Evolutionary conservation across 2,888 invertebrate genomes (phyloP), one percentile per base, ranked within the genome.

Genomic region (Muschampia plurimacula): DNA sequence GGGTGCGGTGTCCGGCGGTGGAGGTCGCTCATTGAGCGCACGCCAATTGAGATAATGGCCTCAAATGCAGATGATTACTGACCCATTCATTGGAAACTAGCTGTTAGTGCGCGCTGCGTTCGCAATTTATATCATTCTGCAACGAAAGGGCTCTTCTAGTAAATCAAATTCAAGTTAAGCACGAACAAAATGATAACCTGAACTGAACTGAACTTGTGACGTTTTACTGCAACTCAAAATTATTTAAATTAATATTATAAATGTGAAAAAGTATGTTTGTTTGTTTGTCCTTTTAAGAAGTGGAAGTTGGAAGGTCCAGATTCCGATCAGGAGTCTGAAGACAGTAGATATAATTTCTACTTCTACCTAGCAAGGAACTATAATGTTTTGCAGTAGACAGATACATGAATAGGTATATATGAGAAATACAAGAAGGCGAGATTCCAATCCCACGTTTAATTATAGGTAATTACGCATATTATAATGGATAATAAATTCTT

Each of bases 41-140:
- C 87, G 90, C 89, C 93, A 93, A 94, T 94, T 93, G 92, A 93
- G 89, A 90, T 93, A 93, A 94, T 93, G 86, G 89, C 86, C 85
- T 87, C 90, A 91, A 92, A 92, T 92, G 92, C 91, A 93, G 86
- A 93, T 92, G 89, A 93, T 93, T 93, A 92, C 92, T 89, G 88
- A 86, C 86, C 91, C 87, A 90, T 92, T 91, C 92, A 91, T 89
- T 89, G 90, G 84, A 88, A 91, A 88, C 91, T 88, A 88, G 86
- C 88, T 81, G 87, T 85, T 86, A 84, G 84, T 84, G 76, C 82
- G 82, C 79, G 77, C 83, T 83, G 81, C 82, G 76, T 80, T 84
- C 77, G 82, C 87, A 83, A 90, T 89, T 88, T 87, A 87, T 86
- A 86, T 83, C 81, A 89, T 87, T 86, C 84, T 74, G 69, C 74